Base-by-base conservation (phyloP, 2,797 vertebrate genomes). In the Perodicticus potto region DNA sequence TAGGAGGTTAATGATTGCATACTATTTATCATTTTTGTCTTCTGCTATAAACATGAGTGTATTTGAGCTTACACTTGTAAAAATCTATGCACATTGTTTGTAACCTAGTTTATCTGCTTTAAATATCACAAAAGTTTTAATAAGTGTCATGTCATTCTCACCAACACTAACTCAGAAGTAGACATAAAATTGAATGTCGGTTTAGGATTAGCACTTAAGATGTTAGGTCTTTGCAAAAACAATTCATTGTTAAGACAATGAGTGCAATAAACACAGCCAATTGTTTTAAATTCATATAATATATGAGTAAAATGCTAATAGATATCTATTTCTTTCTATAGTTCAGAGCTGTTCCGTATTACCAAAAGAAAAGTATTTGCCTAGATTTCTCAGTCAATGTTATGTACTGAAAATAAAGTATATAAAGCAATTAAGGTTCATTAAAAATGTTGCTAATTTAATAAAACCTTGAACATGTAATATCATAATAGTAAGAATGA, bases 401-500 rank as follows among this genome's bases (percentile, higher is more conserved):
- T 95, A 73, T 7, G 53, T 45, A 63, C 13, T 93, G 45, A 94
- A 96, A 92, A 77, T 86, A 88, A 94, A 76, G 57, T 83, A 91
- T 96, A 94, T 84, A 81, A 96, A 97, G 86, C 91, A 98, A 97
- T 97, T 96, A 97, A 72, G 32, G 63, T 96, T 94, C 73, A 77
- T 96, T 98, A 96, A 97, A 97, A 93, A 86, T 96, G 49, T 95
- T 96, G 7, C 67, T 93, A 96, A 94, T 92, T 91, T 97, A 96
- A 97, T 93, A 72, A 97, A 98, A 97, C 29, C 55, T 80, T 95
- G 73, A 94, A 81, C 98, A 84, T 93, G 76, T 87, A 94, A 77
- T 4, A 94, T 81, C 89, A 94, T 85, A 96, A 96, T 91, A 97
- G 89, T 93, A 97, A 96, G 97, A 98, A 97, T 94, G 86, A 98